Percentiles rank a stretch among this genome's conserved stretches.
These are phyloP conservation scores for Pseudochaenichthys georgianus DNA, from an alignment of 2,797 vertebrate species.

Conservation along the genomic window DNA sequence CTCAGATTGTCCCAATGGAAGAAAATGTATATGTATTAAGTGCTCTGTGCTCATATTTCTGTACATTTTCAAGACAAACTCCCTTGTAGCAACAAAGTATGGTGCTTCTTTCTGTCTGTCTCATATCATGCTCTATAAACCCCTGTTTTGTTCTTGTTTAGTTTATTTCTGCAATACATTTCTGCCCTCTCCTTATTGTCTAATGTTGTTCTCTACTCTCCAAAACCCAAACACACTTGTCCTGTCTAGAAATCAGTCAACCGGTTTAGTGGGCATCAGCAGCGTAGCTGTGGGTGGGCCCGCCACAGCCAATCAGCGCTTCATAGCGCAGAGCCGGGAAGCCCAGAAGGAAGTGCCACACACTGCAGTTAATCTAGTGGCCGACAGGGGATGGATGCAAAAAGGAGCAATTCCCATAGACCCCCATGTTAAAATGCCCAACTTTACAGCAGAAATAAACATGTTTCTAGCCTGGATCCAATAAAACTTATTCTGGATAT, in stretches of 20 bases:
- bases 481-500: no score
- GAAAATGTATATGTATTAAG: not conserved
- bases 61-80: not conserved
- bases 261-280: not conserved
- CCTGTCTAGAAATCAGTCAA: conserved; percentile 32
- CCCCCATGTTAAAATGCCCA: no score
- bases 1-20: not conserved
- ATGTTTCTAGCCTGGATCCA: no score
- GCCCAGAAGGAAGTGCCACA: no score
- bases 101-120: not conserved
- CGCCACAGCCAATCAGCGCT: no score
- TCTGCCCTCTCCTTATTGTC: conserved; percentile 5
- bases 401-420: no score
- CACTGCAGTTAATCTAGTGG: no score
- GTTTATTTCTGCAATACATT: conserved; percentile 3
- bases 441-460: no score
- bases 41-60: not conserved
- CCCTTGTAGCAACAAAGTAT: not conserved
- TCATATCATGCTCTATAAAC: not conserved
- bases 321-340: no score
- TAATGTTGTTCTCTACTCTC: conserved; percentile 14
- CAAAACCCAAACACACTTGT: conserved; percentile 19
- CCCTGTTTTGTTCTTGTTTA: not conserved
- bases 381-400: no score
- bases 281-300: no score